These are phyloP conservation scores for Sinelater perroti DNA, from an alignment of 2,888 invertebrate genomes.

Conservation along the genomic window DNA sequence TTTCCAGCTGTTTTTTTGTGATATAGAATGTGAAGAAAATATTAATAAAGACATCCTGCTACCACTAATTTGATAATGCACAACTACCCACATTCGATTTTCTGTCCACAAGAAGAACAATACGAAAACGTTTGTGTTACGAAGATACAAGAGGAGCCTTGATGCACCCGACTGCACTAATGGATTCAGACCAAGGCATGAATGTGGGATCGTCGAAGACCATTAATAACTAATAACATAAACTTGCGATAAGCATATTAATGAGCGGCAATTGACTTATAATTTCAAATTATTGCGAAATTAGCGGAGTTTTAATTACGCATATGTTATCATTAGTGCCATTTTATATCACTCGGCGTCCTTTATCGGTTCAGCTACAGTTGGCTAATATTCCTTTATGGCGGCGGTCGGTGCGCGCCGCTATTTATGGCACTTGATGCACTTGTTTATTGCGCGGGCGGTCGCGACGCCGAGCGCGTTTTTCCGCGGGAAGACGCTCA, in stretches of 20 bases:
- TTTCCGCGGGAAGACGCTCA: background rate
- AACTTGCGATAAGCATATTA: conserved; percentile 30
- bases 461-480: background rate
- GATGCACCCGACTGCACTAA: too few species aligned
- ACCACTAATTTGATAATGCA: too few species aligned
- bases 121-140: too few species aligned
- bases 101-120: too few species aligned
- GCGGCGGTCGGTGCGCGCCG: conserved; percentile 21
- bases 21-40: too few species aligned
- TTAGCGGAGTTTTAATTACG: conserved; percentile 39
- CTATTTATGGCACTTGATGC: conserved; percentile 29
- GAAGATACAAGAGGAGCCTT: too few species aligned
- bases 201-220: background rate
- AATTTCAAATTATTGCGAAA: conserved; percentile 38
- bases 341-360: conserved; percentile 35
- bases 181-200: background rate
- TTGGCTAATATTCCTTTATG: conserved; percentile 37
- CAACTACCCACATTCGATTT: too few species aligned
- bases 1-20: too few species aligned
- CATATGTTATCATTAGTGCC: conserved; percentile 37
- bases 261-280: conserved; percentile 33
- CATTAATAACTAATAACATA: conserved; percentile 23
- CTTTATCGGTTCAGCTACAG: conserved; percentile 37
- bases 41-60: too few species aligned
- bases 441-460: conserved; percentile 27